Percentiles rank a stretch among this genome's conserved stretches.
phyloP scores from a whole-genome alignment of 2,888 invertebrate genomes.

The Acleris holmiana region DNA sequence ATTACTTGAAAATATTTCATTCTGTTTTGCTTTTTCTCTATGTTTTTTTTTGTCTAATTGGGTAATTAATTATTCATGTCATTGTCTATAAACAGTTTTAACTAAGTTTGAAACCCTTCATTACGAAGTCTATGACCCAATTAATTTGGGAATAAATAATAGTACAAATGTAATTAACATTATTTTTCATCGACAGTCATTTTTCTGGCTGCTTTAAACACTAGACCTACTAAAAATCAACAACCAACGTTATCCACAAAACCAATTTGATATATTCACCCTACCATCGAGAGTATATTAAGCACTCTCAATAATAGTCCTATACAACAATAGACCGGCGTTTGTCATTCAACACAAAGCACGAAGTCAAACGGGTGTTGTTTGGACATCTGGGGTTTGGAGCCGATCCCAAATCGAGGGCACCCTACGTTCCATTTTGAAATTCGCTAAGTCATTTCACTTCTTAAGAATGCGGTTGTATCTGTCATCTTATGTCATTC shows the following conservation, averaged over 20 bases:
- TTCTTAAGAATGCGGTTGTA: constrained; percentile 48
- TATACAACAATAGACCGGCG: constrained; percentile 66
- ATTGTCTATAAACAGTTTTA: no score
- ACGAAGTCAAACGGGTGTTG: constrained; percentile 64
- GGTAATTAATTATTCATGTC: no score
- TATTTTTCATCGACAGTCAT: no score
- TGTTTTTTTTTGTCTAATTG: constrained; percentile 1
- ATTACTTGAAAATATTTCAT: neutral
- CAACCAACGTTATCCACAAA: neutral
- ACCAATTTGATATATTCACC: constrained; percentile 47
- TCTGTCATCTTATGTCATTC: constrained; percentile 39
- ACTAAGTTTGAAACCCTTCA: no score
- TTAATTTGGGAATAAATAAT: no score
- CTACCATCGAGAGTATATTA: constrained; percentile 69
- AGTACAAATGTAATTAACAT: no score
- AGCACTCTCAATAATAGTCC: constrained; percentile 71
- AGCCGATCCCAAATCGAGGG: constrained; percentile 55
- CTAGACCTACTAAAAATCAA: neutral
- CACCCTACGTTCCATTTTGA: constrained; percentile 56
- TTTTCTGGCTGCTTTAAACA: no score
- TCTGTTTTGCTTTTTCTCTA: constrained; percentile 13
- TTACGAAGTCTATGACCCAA: no score
- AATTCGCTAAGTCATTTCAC: constrained; percentile 59
- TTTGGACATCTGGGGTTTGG: constrained; percentile 80
- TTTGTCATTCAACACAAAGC: constrained; percentile 69